Evolutionary conservation across 2,888 invertebrate species (phyloP), one percentile per base, ranked within the genome.

Genomic region (Dichetophora obliterata): DNA sequence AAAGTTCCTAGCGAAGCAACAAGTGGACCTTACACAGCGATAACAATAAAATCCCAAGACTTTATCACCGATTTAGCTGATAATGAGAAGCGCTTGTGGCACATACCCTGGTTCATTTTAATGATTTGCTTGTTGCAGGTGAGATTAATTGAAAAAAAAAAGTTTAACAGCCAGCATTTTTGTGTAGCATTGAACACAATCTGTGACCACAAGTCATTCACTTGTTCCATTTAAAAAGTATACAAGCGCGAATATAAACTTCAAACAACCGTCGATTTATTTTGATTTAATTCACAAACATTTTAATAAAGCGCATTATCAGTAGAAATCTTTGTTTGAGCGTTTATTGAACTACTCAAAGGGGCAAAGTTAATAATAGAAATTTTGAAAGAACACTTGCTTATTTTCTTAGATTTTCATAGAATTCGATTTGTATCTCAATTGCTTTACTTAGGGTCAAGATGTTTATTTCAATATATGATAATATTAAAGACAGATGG

Each of bases 101-200:
- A 24, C 52, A 22, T 69, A 8, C 72, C 72, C 11, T 73, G 72
- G 61, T 73, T 73, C 6, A 50, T 73, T 61, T 31, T 73, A n/a
- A 27, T 43, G 9, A 73, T 61, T n/a, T 63, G 61, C n/a, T 6
- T 50, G 61, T 1, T 61, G 50, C 72, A 63, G 61, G 72, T 73
- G n/a, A 59, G 59, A 31, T 31, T 14, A 1, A n/a, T 1, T 31
- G 19, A 5, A 27, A 1, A 27, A 59, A 59, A 27, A 59, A 9
- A 31, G n/a, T n/a, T 24, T 22, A 8, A 24, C 22, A 8, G 27
- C 2, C 16, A 14, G 24, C 59, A 24, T 24, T 27, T 5, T 59
- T 14, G 59, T 9, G 24, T 3, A 24, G 5, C 9, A 3, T 59
- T 59, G 9, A n/a, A 59, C 27, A 22, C 9, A 59, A 27, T 59